phyloP scores from a whole-genome alignment of 2,888 invertebrate species.

The Trilocha varians region DNA sequence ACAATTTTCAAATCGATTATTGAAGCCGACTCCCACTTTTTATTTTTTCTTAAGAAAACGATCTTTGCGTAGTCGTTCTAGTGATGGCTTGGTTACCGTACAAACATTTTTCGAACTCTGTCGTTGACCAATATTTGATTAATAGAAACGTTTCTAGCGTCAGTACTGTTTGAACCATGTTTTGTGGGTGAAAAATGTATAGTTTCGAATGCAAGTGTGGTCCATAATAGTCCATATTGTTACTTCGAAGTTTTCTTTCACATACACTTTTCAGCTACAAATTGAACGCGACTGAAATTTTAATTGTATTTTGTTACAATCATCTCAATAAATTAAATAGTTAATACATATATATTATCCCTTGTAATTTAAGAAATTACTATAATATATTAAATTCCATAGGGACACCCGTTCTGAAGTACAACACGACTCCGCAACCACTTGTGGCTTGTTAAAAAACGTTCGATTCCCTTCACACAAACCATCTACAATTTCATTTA shows the following conservation, averaged over 20 bases:
- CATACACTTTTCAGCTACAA: too few relatives aligned
- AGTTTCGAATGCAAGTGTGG: too few relatives aligned
- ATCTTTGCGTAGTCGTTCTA: slow-evolving; percentile 23
- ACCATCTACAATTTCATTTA: slow-evolving; percentile 18
- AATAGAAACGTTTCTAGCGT: background rate
- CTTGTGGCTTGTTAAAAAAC: slow-evolving; percentile 4
- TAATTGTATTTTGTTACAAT: too few relatives aligned
- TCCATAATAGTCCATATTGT: too few relatives aligned
- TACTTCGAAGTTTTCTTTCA: too few relatives aligned
- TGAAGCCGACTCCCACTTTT: slow-evolving; percentile 46
- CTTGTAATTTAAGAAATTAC: too few relatives aligned
- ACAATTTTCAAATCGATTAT: slow-evolving; percentile 65
- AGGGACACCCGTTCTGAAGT: background rate
- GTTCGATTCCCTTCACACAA: slow-evolving; percentile 3
- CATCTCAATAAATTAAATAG: too few relatives aligned
- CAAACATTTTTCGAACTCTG: slow-evolving; percentile 37
- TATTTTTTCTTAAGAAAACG: slow-evolving; percentile 32
- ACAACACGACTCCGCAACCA: background rate
- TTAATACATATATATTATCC: too few relatives aligned
- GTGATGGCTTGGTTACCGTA: slow-evolving; percentile 37
- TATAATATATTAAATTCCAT: too few relatives aligned
- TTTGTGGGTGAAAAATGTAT: too few relatives aligned
- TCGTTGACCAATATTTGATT: slow-evolving; percentile 33
- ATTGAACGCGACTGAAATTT: too few relatives aligned
- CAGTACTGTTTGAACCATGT: slow-evolving; percentile 1